Evolutionary conservation across 2,888 invertebrate genomes (phyloP).

Genomic region (Dryobotodes eremita): DNA sequence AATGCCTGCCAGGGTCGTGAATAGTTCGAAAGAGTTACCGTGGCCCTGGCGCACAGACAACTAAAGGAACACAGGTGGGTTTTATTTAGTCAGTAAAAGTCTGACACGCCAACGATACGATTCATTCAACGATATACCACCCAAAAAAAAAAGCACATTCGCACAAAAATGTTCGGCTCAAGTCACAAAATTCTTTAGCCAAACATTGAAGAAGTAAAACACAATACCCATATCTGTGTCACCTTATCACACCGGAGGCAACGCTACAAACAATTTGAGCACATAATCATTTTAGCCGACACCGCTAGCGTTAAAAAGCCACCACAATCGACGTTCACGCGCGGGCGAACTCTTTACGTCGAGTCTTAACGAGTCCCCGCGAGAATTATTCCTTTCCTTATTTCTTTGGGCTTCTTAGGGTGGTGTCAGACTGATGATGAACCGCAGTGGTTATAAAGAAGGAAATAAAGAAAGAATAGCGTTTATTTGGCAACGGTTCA

Average conservation of each 20-base stretch:
- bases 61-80: too few species aligned
- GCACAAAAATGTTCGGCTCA: background rate
- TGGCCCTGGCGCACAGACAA: too few species aligned
- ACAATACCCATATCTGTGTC: conserved; percentile 11
- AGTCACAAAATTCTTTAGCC: background rate
- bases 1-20: too few species aligned
- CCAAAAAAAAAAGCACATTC: too few species aligned
- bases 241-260: conserved; percentile 18
- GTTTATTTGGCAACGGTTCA: background rate
- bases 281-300: conserved; percentile 56
- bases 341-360: conserved; percentile 67
- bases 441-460: background rate
- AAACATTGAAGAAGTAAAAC: conserved; percentile 29
- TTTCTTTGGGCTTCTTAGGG: conserved; percentile 53
- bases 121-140: too few species aligned
- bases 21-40: too few species aligned
- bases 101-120: too few species aligned
- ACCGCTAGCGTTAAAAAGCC: conserved; percentile 52
- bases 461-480: background rate
- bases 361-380: conserved; percentile 73
- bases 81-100: too few species aligned
- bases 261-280: conserved; percentile 57
- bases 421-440: background rate
- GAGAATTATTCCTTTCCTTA: conserved; percentile 72
- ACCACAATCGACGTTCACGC: conserved; percentile 75